Base-by-base conservation (phyloP, 2,888 invertebrate species). In the Cryptocheilus praepositus region DNA sequence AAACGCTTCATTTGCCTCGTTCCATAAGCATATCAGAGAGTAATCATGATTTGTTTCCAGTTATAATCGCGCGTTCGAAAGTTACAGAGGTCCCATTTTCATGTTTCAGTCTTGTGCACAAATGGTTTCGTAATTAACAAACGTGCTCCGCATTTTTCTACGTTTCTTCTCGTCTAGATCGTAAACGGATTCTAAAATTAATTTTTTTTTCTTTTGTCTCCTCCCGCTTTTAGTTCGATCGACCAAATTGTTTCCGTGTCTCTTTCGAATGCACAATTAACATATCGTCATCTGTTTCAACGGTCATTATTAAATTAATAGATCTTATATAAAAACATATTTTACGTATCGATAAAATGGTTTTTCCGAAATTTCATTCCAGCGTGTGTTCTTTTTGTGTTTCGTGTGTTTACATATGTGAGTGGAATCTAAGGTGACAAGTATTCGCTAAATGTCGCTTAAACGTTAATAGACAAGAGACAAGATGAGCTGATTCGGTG, bases 61-160 rank as follows among this genome's bases (percentile, higher is more conserved):
- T 73, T 74, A 76, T 79, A 75, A 79, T 80, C 71, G 77, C 70
- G 77, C 78, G 74, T 81, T 81, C 73, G 78, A 84, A 85, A 83
- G 82, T 83, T 77, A 78, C 76, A 77, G 67, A 67, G 72, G 67
- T 81, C 75, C 76, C 73, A 36, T 21, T 65, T 61, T 70, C 70
- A 67, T 79, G 64, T 75, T 69, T 77, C 78, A 81, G 77, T 82
- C 81, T 79, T 81, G 74, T 71, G 53, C 67, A 58, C 63, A 60
- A 69, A 71, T 45, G n/a, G 49, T 49, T 16, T 18, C 8, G 49
- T 18, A 49, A 18, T 36, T 55, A 58, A 54, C 5, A 18, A 60
- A 61, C 49, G 15, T 22, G 44, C 21, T 46, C n/a, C 51, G 59
- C 18, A 52, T 56, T 36, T 25, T 8, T 68, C 18, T 56, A 28